phyloP scores from a whole-genome alignment of 1,140 invertebrate genomes.

The Halictus rubicundus region DNA sequence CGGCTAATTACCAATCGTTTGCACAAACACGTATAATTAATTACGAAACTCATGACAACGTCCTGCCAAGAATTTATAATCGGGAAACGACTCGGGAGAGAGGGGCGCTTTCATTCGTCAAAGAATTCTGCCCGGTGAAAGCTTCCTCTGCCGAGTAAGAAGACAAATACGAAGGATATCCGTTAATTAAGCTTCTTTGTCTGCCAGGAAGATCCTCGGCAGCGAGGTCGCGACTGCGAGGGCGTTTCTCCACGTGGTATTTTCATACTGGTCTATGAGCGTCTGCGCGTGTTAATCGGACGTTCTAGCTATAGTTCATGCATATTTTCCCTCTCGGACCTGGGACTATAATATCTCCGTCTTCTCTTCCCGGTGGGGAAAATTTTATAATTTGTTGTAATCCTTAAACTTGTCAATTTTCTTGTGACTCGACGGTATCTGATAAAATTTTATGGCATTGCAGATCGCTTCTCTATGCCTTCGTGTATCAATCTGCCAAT shows the following conservation, averaged over 20 bases:
- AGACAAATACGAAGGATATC: slow-evolving; percentile 8
- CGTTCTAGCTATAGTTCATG: neutral
- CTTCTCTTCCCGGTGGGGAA: neutral
- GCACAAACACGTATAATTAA: neutral
- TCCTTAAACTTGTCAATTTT: too few relatives aligned
- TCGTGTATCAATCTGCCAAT: too few relatives aligned
- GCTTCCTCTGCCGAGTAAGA: neutral
- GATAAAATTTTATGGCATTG: too few relatives aligned
- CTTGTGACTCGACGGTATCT: too few relatives aligned
- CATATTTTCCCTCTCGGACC: slow-evolving; percentile 1
- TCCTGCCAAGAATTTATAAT: neutral
- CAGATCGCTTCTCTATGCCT: too few relatives aligned
- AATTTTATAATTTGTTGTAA: too few relatives aligned
- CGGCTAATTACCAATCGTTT: neutral
- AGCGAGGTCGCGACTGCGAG: neutral
- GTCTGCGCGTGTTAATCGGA: neutral
- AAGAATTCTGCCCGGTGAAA: neutral
- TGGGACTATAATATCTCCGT: neutral
- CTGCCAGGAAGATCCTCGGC: neutral
- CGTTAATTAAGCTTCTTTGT: slow-evolving; percentile 17
- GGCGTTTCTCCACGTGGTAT: neutral
- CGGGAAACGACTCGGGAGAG: neutral
- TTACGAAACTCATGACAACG: neutral
- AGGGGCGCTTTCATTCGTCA: neutral
- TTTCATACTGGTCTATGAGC: neutral